Evolutionary conservation across 2,888 invertebrate genomes (phyloP).

Genomic region (Phengaris alcon): DNA sequence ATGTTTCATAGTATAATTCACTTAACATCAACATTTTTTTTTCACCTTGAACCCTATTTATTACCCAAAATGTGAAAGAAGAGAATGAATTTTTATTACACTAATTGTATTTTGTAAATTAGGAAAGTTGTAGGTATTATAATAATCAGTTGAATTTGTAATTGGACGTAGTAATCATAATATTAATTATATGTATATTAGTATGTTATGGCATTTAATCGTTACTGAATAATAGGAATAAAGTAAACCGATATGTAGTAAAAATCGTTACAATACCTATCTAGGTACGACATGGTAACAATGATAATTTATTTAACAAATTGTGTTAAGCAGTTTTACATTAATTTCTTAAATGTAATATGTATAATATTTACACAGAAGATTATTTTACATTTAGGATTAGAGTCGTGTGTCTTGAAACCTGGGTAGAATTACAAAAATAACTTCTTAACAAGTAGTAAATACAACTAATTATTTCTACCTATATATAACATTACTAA

Average conservation of each 20-base stretch:
- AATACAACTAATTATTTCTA: constrained; percentile 34
- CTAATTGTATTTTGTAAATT: not conserved
- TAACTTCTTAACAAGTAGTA: constrained; percentile 52
- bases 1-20: too few relatives aligned
- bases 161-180: not conserved
- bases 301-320: too few relatives aligned
- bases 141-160: not conserved
- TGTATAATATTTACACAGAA: constrained; percentile 47
- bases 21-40: not conserved
- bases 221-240: not conserved
- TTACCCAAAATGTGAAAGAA: not conserved
- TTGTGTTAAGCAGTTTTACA: not conserved
- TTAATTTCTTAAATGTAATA: constrained; percentile 35
- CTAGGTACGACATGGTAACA: not conserved
- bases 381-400: constrained; percentile 44
- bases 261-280: not conserved
- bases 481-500: constrained; percentile 22
- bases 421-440: constrained; percentile 66
- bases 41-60: not conserved
- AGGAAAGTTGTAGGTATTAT: not conserved
- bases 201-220: not conserved
- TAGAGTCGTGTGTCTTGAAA: constrained; percentile 58
- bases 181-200: not conserved
- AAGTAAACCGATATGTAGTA: constrained; percentile 4
- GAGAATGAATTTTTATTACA: not conserved